phyloP scores from a whole-genome alignment of 2,888 invertebrate genomes.

The Xestia c-nigrum region DNA sequence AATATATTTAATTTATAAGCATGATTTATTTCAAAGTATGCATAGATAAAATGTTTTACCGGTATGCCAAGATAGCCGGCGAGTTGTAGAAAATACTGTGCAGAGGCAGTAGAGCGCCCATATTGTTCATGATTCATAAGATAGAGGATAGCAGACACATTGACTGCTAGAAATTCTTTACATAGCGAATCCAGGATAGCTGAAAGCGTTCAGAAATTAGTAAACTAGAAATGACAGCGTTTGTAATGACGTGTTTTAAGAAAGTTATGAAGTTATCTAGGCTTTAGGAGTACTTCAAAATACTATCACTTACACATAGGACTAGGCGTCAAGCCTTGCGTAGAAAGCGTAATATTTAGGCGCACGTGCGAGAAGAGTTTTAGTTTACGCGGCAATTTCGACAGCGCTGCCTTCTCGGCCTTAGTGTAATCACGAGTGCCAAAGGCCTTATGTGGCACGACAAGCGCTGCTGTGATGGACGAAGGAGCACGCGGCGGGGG shows the following conservation, averaged over 20 bases:
- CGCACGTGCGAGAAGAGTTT: conserved; percentile 93
- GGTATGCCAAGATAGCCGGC: conserved; percentile 98
- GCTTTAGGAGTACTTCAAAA: conserved; percentile 14
- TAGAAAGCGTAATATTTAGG: conserved; percentile 92
- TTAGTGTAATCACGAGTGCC: conserved; percentile 93
- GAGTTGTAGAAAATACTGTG: conserved; percentile 98
- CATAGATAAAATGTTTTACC: conserved; percentile 85
- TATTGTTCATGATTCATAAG: conserved; percentile 99
- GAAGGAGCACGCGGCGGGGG: conserved; percentile 87
- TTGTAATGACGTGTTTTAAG: conserved; percentile 44
- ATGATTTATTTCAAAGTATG: conserved; percentile 51
- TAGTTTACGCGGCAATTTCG: conserved; percentile 92
- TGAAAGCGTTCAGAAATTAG: conserved; percentile 88
- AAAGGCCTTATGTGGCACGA: conserved; percentile 94
- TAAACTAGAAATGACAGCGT: conserved; percentile 61
- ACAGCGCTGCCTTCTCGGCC: conserved; percentile 92
- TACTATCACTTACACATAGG: conserved; percentile 92
- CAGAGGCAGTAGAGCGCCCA: conserved; percentile 97
- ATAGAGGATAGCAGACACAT: conserved; percentile 97
- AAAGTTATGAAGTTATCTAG: conserved; percentile 50
- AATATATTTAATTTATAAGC: conserved; percentile 20
- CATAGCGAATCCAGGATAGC: conserved; percentile 97
- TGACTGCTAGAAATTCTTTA: conserved; percentile 96
- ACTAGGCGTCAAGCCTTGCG: conserved; percentile 94
- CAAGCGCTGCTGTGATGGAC: conserved; percentile 92